Conservation (phyloP, 2,797 vertebrate species). For the Thripadectes ignobilis region DNA sequence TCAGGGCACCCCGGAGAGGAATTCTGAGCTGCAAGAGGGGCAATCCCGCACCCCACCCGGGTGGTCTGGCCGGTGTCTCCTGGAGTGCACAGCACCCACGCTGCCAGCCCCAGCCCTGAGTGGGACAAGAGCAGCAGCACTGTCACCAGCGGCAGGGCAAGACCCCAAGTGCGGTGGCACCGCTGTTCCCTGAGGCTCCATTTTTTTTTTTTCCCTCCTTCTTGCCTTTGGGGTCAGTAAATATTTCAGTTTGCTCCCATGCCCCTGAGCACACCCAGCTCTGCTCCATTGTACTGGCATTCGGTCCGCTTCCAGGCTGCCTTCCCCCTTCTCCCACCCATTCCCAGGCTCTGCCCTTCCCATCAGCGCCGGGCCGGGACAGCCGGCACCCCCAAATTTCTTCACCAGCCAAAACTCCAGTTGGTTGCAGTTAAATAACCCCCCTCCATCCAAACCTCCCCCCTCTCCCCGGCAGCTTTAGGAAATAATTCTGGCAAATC, state of each 20-base stretch:
- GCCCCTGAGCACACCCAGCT: background rate
- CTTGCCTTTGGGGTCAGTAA: background rate
- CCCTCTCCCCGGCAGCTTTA: slow-evolving; percentile 43
- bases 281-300: slow-evolving; percentile 52
- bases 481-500: slow-evolving; percentile 72
- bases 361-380: slow-evolving; percentile 17
- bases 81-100: background rate
- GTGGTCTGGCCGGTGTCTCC: background rate
- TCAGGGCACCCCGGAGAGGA: background rate
- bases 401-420: slow-evolving; percentile 43
- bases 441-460: background rate
- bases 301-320: slow-evolving; percentile 5
- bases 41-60: accelerated
- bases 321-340: background rate
- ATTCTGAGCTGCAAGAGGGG: background rate
- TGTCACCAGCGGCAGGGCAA: background rate
- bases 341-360: slow-evolving; percentile 46
- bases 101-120: accelerated
- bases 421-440: slow-evolving; percentile 49
- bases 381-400: slow-evolving; percentile 22
- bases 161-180: background rate
- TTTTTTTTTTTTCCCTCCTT: background rate
- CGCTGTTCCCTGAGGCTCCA: accelerated
- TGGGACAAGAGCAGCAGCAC: background rate
- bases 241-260: background rate